Evolutionary conservation across 2,797 vertebrate species (phyloP), one percentile per base, ranked within the genome.

Genomic region (Chiroxiphia lanceolata): DNA sequence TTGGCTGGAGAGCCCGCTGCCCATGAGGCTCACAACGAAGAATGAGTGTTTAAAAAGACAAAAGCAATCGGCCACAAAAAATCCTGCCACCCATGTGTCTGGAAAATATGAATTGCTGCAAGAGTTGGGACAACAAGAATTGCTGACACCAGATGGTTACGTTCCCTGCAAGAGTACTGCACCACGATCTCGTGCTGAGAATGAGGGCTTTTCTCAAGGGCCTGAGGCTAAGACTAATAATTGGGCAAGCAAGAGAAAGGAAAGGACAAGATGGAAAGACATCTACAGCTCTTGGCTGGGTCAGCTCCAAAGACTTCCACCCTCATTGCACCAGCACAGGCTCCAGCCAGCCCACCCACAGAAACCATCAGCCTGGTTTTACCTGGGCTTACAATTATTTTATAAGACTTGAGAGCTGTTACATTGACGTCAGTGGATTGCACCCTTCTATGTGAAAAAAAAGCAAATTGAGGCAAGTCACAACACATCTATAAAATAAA

Each of bases 81-180:
- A 89, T 81, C 60, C 87, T 60, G 56, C 89, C 94, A 97, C 95
- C 92, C 93, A 95, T 93, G 88, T 38, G 68, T 96, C 95, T 4
- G n/a, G 95, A 97, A 96, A 96, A 91, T 54, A 53, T 16, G 48
- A 96, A 90, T 45, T 71, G 50, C 76, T 95, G 72, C 84, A 94
- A 48, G 71, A 90, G 59, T 0, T 70, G 45, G 86, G 95, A 83
- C 45, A 36, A 38, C 48, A 83, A 70, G 76, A 83, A 79, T 64
- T 75, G 88, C 85, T 88, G 90, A 94, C 79, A 87, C 67, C 95
- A 97, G 94, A 95, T 93, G 93, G 89, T 74, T 87, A 88, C 0
- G 0, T 15, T 94, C 86, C 84, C 87, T 42, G 38, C 0, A 7
- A 85, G 72, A 74, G 51, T 1, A 15, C 47, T 0, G 2, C 10